Percentiles rank a stretch among this genome's conserved stretches.
Conservation (phyloP, 2,797 vertebrate genomes). For the Lagodon rhomboides region DNA sequence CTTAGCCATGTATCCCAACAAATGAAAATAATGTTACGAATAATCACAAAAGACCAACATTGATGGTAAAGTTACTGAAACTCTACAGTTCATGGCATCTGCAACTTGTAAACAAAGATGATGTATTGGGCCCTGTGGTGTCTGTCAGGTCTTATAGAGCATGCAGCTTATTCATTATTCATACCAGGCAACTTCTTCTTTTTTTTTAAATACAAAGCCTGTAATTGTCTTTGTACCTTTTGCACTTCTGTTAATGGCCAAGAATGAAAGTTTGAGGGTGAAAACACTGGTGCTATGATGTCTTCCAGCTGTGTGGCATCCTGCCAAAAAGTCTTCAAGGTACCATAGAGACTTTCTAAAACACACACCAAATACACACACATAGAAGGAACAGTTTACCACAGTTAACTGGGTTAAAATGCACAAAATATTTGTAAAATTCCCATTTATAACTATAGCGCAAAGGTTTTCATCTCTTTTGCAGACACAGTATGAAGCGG, state of each 20-base stretch:
- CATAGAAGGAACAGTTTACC: not conserved
- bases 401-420: constrained; percentile 13
- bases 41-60: not conserved
- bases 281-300: constrained; percentile 32
- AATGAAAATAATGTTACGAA: not conserved
- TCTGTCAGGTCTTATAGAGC: not conserved
- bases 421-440: not conserved
- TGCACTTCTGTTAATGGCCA: constrained; percentile 17
- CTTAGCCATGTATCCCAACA: not conserved
- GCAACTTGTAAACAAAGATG: not conserved
- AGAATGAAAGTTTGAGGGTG: constrained; percentile 36
- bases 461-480: not conserved
- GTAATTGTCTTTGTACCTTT: constrained; percentile 10
- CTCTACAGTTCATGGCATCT: not conserved
- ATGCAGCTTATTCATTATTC: not conserved
- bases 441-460: not conserved
- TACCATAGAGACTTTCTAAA: constrained; percentile 25
- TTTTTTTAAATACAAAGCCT: constrained; percentile 5
- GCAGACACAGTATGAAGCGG: not conserved
- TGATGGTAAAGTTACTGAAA: not conserved
- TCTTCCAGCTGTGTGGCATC: constrained; percentile 45
- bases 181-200: not conserved
- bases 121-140: not conserved
- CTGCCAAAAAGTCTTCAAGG: constrained; percentile 36
- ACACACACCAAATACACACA: not conserved